phyloP scores from a whole-genome alignment of 2,113 vertebrate species.

The Menidia beryllina region DNA sequence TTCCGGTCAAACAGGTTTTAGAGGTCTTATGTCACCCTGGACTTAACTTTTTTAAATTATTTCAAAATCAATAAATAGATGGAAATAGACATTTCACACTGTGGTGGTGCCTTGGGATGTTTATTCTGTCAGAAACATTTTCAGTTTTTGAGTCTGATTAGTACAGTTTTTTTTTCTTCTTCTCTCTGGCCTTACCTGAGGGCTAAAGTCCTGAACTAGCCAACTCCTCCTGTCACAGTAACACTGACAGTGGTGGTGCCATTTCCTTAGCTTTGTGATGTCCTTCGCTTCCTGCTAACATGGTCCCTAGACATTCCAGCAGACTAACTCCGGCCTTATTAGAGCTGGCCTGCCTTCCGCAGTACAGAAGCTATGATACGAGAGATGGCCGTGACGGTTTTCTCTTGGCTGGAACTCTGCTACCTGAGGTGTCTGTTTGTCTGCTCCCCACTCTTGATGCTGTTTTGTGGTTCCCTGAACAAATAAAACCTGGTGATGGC shows the following conservation, averaged over 20 bases:
- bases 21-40: no score
- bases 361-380: constrained; percentile 22
- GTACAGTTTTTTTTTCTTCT: not conserved
- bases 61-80: no score
- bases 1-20: no score
- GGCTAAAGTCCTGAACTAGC: not conserved
- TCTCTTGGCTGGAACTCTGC: constrained; percentile 28
- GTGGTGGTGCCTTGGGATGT: no score
- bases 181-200: not conserved
- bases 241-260: constrained; percentile 18
- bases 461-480: constrained; percentile 45
- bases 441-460: constrained; percentile 43
- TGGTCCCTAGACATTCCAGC: constrained; percentile 39
- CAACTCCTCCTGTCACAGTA: not conserved
- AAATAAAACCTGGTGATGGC: constrained; percentile 71
- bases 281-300: constrained; percentile 12
- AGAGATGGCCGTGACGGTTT: constrained; percentile 32
- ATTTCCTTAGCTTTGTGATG: not conserved
- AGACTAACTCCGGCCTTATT: constrained; percentile 58
- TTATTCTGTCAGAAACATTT: no score
- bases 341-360: constrained; percentile 20
- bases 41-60: no score
- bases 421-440: constrained; percentile 48
- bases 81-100: no score
- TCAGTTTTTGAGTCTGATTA: constrained; percentile 10